Percentiles rank a stretch among this genome's conserved stretches.
phyloP scores from a whole-genome alignment of 92 coral and sea anemone genomes.

The Chrysogorgia sp. region DNA sequence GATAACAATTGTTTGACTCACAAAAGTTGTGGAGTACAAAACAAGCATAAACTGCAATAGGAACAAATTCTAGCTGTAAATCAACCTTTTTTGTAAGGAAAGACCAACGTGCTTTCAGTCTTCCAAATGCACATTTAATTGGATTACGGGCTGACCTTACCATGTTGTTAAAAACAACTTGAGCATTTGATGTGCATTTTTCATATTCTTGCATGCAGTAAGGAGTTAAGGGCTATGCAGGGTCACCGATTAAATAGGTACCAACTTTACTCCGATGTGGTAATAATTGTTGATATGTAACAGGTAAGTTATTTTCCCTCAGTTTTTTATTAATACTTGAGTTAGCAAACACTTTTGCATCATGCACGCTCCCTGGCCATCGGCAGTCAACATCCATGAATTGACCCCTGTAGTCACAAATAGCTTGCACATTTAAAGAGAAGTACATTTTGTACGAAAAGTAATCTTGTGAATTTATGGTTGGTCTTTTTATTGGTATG shows the following conservation, averaged over 20 bases:
- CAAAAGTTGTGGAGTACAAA: no score
- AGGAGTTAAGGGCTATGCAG: slow-evolving; percentile 39
- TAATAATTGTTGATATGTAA: no score
- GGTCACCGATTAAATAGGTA: slow-evolving; percentile 30
- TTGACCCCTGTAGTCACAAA: slow-evolving; percentile 46
- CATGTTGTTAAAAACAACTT: slow-evolving; percentile 43
- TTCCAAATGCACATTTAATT: slow-evolving; percentile 28
- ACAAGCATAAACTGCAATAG: no score
- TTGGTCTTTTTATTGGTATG: slow-evolving; percentile 54
- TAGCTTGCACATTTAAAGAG: slow-evolving; percentile 42
- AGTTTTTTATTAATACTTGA: slow-evolving; percentile 34
- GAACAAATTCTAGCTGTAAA: no score
- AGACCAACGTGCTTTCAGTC: no score
- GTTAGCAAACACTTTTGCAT: slow-evolving; percentile 53
- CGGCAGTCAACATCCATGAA: slow-evolving; percentile 50
- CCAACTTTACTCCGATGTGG: no score
- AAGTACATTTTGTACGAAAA: slow-evolving; percentile 55
- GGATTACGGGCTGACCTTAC: slow-evolving; percentile 25
- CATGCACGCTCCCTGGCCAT: slow-evolving; percentile 53
- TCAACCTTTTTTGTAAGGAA: no score
- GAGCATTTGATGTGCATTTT: slow-evolving; percentile 33
- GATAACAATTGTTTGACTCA: no score
- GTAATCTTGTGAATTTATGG: slow-evolving; percentile 60
- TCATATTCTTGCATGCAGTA: slow-evolving; percentile 42
- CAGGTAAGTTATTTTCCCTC: slow-evolving; percentile 29